Base-by-base conservation (phyloP, 2,797 vertebrate genomes). In the Myotis planiceps region DNA sequence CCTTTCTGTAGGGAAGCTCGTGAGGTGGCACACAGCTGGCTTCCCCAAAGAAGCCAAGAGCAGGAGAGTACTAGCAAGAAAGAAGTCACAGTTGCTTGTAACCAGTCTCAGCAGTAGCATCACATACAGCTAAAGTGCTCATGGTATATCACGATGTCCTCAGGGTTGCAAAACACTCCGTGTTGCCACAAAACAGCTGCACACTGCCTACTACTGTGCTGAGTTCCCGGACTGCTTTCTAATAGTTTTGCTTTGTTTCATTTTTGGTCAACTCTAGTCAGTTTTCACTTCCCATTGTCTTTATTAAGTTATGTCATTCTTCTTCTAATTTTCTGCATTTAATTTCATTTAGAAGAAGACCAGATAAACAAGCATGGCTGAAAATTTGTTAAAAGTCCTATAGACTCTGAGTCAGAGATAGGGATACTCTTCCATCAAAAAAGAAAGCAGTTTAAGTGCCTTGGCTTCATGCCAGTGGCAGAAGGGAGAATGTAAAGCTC, bases 291-390 rank as follows among this genome's bases (percentile, higher is more conserved):
- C 29, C 55, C n/a, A 72, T 3, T 13, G 6, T 45, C 74, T 39
- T 92, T 76, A 88, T 37, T 88, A 68, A 75, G 55, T 65, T 55
- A 18, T 79, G 27, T 51, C 27, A 63, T 75, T 27, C 23, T 14
- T 92, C 21, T 69, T 82, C 18, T 47, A 71, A 34, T 83, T 86
- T 85, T 14, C 47, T 74, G 37, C 18, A 92, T 75, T 95, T 96
- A 82, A 85, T 15, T 63, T 68, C 32, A 18, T 82, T 86, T 74
- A 92, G 90, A 90, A 71, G 60, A 83, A 92, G 85, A 60, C 29
- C 45, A 90, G 88, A 23, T 39, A 51, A 47, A 7, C 0, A 69
- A 88, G 51, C 19, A 66, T 19, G 51, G 58, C 2, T 69, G 21
- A 84, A 34, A 29, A 49, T 90, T 0, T 76, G 53, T 89, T 74